A percentile compares a stretch with the other conserved stretches of the same genome.
These are phyloP conservation scores for Nysson spinosus DNA, from an alignment of 2,888 invertebrate species.

Conservation along the genomic window DNA sequence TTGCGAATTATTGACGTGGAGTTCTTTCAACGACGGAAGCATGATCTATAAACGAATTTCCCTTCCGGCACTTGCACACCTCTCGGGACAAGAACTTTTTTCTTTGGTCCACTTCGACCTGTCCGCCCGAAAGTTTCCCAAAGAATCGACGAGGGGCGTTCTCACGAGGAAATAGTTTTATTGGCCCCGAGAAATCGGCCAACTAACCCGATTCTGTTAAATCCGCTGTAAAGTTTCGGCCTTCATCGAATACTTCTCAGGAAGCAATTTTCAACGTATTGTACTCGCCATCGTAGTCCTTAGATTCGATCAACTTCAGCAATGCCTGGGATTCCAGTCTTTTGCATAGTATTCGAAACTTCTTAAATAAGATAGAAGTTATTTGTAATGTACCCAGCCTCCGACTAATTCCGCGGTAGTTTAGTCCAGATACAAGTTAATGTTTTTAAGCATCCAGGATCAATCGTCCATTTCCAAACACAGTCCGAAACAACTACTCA, in stretches of 20 bases:
- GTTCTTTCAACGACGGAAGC: not conserved
- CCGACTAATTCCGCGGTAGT: no score
- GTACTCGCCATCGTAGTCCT: not conserved
- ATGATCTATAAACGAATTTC: not conserved
- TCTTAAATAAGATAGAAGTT: no score
- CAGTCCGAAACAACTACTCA: no score
- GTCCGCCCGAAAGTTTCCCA: not conserved
- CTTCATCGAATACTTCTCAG: not conserved
- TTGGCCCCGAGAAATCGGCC: conserved; percentile 2
- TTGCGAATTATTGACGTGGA: conserved; percentile 1
- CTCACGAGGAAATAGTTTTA: conserved; percentile 4
- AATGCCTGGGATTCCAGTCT: no score
- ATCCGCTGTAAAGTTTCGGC: not conserved
- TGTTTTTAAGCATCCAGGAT: no score
- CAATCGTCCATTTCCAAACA: no score
- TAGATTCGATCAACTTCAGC: not conserved
- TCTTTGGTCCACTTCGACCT: not conserved
- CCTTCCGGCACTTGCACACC: not conserved
- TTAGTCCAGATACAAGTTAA: no score
- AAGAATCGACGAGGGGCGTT: conserved; percentile 7
- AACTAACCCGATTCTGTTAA: not conserved
- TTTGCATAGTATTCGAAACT: no score
- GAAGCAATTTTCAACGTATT: not conserved
- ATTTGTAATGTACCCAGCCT: no score
- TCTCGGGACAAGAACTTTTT: not conserved